Base-by-base conservation (phyloP, 2,888 invertebrate species). In the Lasioglossum oenotherae region DNA sequence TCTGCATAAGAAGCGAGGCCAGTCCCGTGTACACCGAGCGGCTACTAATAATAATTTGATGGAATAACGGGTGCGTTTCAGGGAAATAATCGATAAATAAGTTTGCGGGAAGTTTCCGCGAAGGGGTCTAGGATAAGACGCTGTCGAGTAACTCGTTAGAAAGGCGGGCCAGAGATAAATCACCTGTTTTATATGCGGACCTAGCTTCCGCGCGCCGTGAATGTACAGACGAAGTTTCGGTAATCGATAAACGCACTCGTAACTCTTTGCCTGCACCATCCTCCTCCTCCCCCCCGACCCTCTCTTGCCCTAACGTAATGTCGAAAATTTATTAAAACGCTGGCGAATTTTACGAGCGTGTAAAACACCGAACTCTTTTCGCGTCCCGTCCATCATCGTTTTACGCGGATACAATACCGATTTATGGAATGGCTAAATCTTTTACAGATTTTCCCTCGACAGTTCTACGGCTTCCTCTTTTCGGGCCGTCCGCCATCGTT, bases 131-230 rank as follows among this genome's bases (percentile, higher is more conserved):
- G 16, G 53, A 69, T 16, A 27, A 82, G 82, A 84, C 57, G 81
- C 74, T 81, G 84, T 86, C 71, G 81, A 49, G 80, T 73, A 73
- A 84, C 82, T 87, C 89, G 80, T 86, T 89, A 86, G 86, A 81
- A 81, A 82, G 73, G 60, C 82, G 35, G 67, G 71, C 71, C 41
- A 73, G n/a, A 64, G 84, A 89, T 86, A 89, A 88, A 89, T 89
- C 89, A 84, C 71, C 89, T 75, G 73, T 89, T 89, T 89, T 86
- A 88, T 89, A 89, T 83, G 84, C 86, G 86, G 60, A 76, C 80
- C 78, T 46, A 69, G 64, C 67, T 60, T 72, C 41, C 57, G 31
- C 80, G 27, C 31, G 41, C 78, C 78, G 81, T 71, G 81, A 80
- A 72, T 72, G 69, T 78, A 85, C 73, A 82, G 76, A 74, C 44